Conservation (phyloP, 2,797 vertebrate species). For the Galagoides demidoff region DNA sequence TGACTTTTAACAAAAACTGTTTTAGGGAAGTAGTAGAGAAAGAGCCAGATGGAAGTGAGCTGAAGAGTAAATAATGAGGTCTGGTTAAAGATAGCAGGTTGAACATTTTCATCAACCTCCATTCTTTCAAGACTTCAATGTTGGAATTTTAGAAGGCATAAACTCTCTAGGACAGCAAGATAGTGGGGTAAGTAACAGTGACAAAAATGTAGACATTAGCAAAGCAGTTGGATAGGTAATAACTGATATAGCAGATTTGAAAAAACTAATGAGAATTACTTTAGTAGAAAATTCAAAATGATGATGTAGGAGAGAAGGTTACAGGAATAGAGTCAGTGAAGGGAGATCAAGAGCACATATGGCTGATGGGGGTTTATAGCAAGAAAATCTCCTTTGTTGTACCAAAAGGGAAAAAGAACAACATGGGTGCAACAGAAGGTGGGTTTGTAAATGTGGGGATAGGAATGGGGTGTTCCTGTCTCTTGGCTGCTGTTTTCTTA, state of each 20-base stretch:
- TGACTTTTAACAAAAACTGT: not conserved
- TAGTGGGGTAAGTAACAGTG: not conserved
- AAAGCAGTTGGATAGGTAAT: not conserved
- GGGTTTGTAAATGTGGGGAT: not conserved
- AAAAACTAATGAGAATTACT: not conserved
- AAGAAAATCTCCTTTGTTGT: not conserved
- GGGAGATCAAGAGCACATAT: not conserved
- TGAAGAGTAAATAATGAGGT: not conserved
- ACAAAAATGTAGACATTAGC: not conserved
- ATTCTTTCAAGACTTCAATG: not conserved
- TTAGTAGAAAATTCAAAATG: not conserved
- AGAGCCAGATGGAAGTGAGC: not conserved
- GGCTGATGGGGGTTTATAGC: not conserved
- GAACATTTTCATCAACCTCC: not conserved
- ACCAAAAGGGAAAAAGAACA: not conserved
- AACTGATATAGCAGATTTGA: not conserved
- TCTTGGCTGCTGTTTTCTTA: not conserved
- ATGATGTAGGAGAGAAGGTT: not conserved
- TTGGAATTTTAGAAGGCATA: not conserved
- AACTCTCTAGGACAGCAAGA: not conserved
- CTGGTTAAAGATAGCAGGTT: not conserved
- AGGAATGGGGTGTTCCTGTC: not conserved
- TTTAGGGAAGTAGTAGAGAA: not conserved
- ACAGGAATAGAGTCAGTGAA: not conserved
- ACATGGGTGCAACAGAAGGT: not conserved